A percentile compares a stretch with the other conserved stretches of the same genome.
Evolutionary conservation across 2,888 invertebrate species (phyloP).

Genomic region (Hybos culiciformis): DNA sequence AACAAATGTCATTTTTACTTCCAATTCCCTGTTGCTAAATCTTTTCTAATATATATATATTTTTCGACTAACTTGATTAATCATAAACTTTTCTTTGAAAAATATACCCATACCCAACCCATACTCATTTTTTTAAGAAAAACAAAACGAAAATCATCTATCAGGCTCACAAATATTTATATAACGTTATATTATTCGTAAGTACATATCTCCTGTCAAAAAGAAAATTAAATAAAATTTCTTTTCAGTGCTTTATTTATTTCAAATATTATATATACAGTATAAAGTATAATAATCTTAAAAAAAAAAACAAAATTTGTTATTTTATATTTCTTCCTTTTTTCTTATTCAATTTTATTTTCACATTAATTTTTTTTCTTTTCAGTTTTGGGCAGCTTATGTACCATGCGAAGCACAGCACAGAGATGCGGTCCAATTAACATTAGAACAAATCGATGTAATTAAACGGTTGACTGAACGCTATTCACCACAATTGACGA

Average conservation of each 20-base stretch:
- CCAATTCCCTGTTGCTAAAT: too few relatives aligned
- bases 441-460: conserved; percentile 59
- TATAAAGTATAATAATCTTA: background rate
- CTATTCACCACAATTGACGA: conserved; percentile 48
- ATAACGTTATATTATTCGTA: too few relatives aligned
- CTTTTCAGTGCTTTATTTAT: background rate
- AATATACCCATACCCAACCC: too few relatives aligned
- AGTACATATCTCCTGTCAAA: too few relatives aligned
- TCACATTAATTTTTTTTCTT: conserved; percentile 1
- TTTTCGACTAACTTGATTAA: too few relatives aligned
- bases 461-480: conserved; percentile 53
- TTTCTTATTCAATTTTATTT: conserved; percentile 4
- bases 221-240: too few relatives aligned
- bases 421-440: conserved; percentile 54
- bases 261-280: conserved; percentile 5
- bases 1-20: too few relatives aligned
- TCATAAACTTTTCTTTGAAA: too few relatives aligned
- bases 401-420: conserved; percentile 56
- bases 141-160: too few relatives aligned
- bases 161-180: too few relatives aligned
- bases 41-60: too few relatives aligned
- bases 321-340: conserved; percentile 2
- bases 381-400: conserved; percentile 60
- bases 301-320: conserved; percentile 4
- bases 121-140: too few relatives aligned